Evolutionary conservation across 2,113 vertebrate species (phyloP), one percentile per base, ranked within the genome.

Genomic region (Cinclus cinclus): DNA sequence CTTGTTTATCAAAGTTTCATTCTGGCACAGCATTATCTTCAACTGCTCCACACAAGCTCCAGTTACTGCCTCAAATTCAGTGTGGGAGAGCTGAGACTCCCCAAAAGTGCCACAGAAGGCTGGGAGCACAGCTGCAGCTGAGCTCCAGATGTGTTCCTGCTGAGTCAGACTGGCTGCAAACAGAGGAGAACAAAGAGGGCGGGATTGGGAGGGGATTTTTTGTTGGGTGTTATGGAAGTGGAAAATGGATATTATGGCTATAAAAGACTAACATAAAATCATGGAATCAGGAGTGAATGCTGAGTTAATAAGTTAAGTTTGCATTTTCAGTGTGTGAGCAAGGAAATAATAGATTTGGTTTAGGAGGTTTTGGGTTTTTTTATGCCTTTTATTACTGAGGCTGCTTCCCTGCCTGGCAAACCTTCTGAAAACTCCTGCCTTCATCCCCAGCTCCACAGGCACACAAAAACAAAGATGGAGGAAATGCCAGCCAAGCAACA

Each of bases 251-350:
- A 56, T 90, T 87, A 47, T 12, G 55, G 46, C 35, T 56, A 41
- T 73, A 73, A 94, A 94, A 94, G 74, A 35, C 88, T 94, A 96
- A 96, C 92, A 96, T 92, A 62, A 80, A 94, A 96, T 95, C 94
- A 94, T 73, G 88, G 83, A 95, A 96, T 96, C 85, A 91, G 50
- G 58, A 35, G 37, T 94, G 88, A 96, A 96, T 94, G 85, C 58
- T 88, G 44, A 90, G 75, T 69, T 94, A 93, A 88, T 85, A 87
- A 93, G 85, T 87, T 92, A 88, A 85, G 89, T 83, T 83, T 88
- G 58, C 37, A 63, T 92, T 93, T 95, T 62, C 70, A 53, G 75
- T 33, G 28, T 8, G 70, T 76, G 46, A 87, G 82, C 88, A 88
- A 85, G 75, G 86, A 88, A 85, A 88, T 60, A 85, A 92, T 16